Percentiles rank a stretch among this genome's conserved stretches.
These are phyloP conservation scores for Leptonema lineaticorne DNA, from an alignment of 1,140 invertebrate genomes.

Conservation along the genomic window DNA sequence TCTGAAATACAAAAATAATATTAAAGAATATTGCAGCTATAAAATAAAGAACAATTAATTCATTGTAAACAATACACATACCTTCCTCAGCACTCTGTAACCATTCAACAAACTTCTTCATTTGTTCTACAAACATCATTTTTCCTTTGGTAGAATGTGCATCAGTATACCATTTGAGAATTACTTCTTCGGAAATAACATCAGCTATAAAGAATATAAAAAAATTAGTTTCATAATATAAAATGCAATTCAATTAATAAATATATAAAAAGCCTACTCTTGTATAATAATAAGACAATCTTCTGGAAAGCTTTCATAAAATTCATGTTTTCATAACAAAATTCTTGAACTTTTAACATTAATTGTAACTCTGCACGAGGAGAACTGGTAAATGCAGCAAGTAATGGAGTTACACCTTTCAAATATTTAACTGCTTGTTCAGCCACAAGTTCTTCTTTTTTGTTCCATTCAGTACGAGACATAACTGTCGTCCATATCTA, in stretches of 20 bases:
- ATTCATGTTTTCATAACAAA: constrained; percentile 98
- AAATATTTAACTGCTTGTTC: constrained; percentile 93
- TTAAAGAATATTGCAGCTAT: background rate
- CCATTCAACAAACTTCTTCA: constrained; percentile 97
- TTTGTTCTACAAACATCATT: constrained; percentile 95
- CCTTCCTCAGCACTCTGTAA: constrained; percentile 94
- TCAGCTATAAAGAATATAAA: constrained; percentile 60
- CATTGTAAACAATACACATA: constrained; percentile 1
- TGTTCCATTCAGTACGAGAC: constrained; percentile 95
- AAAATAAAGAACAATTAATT: background rate
- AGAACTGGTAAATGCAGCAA: constrained; percentile 81
- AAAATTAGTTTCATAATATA: background rate
- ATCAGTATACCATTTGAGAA: constrained; percentile 92
- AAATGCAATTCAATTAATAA: background rate
- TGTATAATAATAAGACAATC: constrained; percentile 94
- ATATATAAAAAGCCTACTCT: constrained; percentile 62
- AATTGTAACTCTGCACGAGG: constrained; percentile 84
- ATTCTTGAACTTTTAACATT: constrained; percentile 91
- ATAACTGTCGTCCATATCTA: constrained; percentile 92
- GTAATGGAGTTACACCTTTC: constrained; percentile 78
- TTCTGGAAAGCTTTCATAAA: constrained; percentile 99
- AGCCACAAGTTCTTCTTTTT: constrained; percentile 94
- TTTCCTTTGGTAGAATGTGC: constrained; percentile 92
- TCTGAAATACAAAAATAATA: constrained; percentile 25
- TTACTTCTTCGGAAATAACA: constrained; percentile 88